A percentile compares a stretch with the other conserved stretches of the same genome.
These are phyloP conservation scores for Leptinotarsa juncta DNA, from an alignment of 2,888 invertebrate genomes.

Conservation along the genomic window DNA sequence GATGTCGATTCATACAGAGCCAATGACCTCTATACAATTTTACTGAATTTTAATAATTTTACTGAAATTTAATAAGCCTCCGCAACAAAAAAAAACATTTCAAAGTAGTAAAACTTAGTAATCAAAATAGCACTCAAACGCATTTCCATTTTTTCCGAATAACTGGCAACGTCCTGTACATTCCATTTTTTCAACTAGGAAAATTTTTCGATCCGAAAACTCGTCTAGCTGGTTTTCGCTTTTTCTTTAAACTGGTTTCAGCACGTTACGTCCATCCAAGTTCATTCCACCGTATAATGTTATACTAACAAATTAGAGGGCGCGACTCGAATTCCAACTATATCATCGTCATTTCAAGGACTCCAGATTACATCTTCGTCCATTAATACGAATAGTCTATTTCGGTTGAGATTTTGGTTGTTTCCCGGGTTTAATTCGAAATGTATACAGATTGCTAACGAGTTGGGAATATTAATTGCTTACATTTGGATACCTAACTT, in stretches of 20 bases:
- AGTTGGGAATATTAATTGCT: not conserved
- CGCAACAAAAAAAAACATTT: not conserved
- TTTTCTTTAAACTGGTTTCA: constrained; percentile 5
- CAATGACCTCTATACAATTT: too few species aligned
- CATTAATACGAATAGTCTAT: constrained; percentile 14
- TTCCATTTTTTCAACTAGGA: not conserved
- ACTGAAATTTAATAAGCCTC: not conserved
- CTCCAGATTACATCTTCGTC: constrained; percentile 5
- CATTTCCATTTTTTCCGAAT: not conserved
- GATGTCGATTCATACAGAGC: too few species aligned
- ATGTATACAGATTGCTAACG: constrained; percentile 7
- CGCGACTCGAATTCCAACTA: constrained; percentile 11
- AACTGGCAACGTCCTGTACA: not conserved
- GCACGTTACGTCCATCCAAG: constrained; percentile 7
- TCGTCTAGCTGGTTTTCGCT: not conserved
- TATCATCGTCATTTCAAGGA: constrained; percentile 4
- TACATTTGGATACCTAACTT: not conserved
- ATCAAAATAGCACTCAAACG: not conserved
- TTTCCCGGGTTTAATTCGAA: constrained; percentile 6
- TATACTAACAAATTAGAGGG: constrained; percentile 13
- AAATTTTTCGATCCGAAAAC: not conserved
- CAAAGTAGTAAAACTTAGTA: too few species aligned
- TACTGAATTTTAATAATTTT: too few species aligned
- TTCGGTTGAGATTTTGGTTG: constrained; percentile 3
- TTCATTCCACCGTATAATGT: constrained; percentile 10